These are phyloP conservation scores for Macaca nemestrina DNA, from an alignment of 2,113 vertebrate genomes.

Conservation along the genomic window DNA sequence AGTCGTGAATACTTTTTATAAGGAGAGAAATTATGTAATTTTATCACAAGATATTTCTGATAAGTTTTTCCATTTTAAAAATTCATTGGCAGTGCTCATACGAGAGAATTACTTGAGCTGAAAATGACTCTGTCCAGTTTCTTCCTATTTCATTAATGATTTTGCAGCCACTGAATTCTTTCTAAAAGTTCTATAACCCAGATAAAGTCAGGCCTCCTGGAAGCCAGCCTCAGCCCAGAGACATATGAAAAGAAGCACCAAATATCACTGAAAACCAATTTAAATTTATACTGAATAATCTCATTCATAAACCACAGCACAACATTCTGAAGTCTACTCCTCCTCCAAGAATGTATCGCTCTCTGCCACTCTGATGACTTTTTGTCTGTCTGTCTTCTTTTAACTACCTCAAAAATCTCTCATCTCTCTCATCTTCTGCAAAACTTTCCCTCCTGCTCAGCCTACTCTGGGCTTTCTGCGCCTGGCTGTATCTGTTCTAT, in stretches of 20 bases:
- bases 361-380: neutral
- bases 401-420: neutral
- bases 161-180: neutral
- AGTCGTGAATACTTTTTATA: neutral
- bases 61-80: constrained; percentile 36
- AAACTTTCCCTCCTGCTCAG: neutral
- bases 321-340: neutral
- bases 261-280: neutral
- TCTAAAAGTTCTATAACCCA: neutral
- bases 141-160: neutral
- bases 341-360: neutral
- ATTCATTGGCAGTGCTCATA: neutral
- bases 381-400: neutral
- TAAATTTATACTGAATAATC: neutral
- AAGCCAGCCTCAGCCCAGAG: constrained; percentile 3
- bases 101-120: neutral
- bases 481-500: neutral
- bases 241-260: neutral
- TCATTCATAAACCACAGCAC: neutral
- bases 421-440: neutral
- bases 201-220: neutral
- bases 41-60: neutral
- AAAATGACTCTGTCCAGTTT: neutral
- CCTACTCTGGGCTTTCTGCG: neutral
- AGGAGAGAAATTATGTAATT: neutral